Evolutionary conservation across 92 coral and sea anemone genomes (phyloP).

Genomic region (Siderastrea radians): DNA sequence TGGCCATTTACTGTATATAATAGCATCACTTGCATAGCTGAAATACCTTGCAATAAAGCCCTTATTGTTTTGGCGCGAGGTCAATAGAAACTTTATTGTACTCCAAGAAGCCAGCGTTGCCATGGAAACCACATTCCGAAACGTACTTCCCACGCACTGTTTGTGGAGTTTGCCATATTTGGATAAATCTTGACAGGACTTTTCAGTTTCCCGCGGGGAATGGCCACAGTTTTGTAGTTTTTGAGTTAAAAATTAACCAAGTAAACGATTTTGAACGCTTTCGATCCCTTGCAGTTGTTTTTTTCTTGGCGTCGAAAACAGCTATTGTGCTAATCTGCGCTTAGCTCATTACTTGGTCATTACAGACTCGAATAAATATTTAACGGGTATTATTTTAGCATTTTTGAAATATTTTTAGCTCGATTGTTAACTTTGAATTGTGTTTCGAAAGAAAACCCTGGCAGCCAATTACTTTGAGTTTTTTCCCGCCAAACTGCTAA

Average conservation of each 20-base stretch:
- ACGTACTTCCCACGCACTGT: slow-evolving; percentile 42
- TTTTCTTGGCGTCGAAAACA: background rate
- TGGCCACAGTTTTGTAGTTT: background rate
- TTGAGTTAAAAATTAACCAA: slow-evolving; percentile 29
- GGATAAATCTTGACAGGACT: slow-evolving; percentile 25
- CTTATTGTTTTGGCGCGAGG: slow-evolving; percentile 64
- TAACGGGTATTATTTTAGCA: slow-evolving; percentile 6
- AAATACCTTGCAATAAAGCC: slow-evolving; percentile 78
- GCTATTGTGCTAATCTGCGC: slow-evolving; percentile 14
- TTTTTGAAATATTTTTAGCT: slow-evolving; percentile 13
- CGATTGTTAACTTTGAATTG: background rate
- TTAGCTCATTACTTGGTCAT: background rate
- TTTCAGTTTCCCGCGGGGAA: slow-evolving; percentile 23
- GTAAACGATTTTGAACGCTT: background rate
- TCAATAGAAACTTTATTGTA: slow-evolving; percentile 53
- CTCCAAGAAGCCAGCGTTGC: slow-evolving; percentile 25
- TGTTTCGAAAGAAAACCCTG: background rate
- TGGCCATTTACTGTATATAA: slow-evolving; percentile 72
- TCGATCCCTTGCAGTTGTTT: background rate
- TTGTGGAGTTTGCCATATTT: slow-evolving; percentile 41
- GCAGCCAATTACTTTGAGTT: background rate
- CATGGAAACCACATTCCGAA: slow-evolving; percentile 42
- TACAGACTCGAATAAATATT: slow-evolving; percentile 25
- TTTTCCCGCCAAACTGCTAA: background rate
- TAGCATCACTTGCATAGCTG: slow-evolving; percentile 79